These are phyloP conservation scores for Diarsia dahlii DNA, from an alignment of 2,888 invertebrate species.

Conservation along the genomic window DNA sequence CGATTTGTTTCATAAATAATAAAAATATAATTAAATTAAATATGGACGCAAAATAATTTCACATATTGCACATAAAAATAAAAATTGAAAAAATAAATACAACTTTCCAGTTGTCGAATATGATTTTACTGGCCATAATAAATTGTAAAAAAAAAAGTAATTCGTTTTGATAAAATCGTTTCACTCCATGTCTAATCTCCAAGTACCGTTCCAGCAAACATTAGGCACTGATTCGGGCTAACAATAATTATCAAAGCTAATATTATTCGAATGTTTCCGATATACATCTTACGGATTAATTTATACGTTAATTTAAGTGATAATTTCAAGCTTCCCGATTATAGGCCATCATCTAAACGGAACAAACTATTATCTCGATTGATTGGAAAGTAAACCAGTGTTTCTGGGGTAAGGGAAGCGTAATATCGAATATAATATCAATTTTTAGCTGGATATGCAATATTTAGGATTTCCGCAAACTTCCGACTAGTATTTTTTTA, in stretches of 20 bases:
- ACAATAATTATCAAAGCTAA: constrained; percentile 87
- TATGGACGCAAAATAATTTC: constrained; percentile 90
- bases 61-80: constrained; percentile 86
- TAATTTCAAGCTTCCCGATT: constrained; percentile 72
- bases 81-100: constrained; percentile 59
- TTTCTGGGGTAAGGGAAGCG: constrained; percentile 72
- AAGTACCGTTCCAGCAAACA: constrained; percentile 77
- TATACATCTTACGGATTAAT: constrained; percentile 81
- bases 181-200: constrained; percentile 80
- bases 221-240: constrained; percentile 89
- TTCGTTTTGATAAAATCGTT: constrained; percentile 55
- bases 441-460: constrained; percentile 79
- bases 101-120: constrained; percentile 34
- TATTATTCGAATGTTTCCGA: constrained; percentile 76
- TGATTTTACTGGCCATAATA: constrained; percentile 66
- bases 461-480: constrained; percentile 74
- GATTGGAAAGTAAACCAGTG: constrained; percentile 68
- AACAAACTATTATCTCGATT: constrained; percentile 38
- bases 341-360: constrained; percentile 71
- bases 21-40: constrained; percentile 73
- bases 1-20: constrained; percentile 75
- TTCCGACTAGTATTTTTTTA: constrained; percentile 83
- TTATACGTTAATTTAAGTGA: constrained; percentile 71
- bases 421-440: constrained; percentile 77
- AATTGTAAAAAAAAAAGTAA: constrained; percentile 45